Conservation (phyloP, 2,888 invertebrate genomes). For the Pandemis cinnamomeana region DNA sequence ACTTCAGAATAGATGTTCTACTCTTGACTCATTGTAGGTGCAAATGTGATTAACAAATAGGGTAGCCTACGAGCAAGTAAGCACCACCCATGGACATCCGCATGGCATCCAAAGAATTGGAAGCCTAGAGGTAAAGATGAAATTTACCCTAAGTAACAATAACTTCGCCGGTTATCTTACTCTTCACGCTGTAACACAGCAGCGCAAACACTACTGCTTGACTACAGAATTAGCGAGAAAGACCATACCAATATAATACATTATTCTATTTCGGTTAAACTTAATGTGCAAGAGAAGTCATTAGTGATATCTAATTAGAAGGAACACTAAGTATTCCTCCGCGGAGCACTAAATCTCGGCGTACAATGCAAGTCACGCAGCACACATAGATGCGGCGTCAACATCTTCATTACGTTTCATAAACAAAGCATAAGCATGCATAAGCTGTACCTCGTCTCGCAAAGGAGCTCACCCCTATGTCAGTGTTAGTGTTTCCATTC, state of each 20-base stretch:
- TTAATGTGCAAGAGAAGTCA: not conserved
- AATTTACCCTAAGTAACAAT: no score
- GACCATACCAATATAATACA: no score
- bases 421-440: constrained; percentile 38
- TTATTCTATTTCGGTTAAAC: no score
- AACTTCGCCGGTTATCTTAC: no score
- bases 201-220: no score
- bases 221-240: no score
- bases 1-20: not conserved
- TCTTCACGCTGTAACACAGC: no score
- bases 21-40: not conserved
- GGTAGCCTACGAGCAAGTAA: no score
- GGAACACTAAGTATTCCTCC: not conserved
- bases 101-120: no score
- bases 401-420: constrained; percentile 38
- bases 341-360: not conserved
- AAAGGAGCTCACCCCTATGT: constrained; percentile 38
- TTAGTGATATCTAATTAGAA: not conserved
- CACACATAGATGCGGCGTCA: constrained; percentile 14
- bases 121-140: no score
- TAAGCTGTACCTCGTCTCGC: constrained; percentile 19
- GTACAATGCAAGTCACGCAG: constrained; percentile 23
- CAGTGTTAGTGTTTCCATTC: constrained; percentile 60
- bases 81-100: no score
- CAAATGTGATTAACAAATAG: not conserved